Evolutionary conservation across 37 sponge, comb jelly and placozoan genomes (phyloP).

Genomic region (Petrosia ficiformis): DNA sequence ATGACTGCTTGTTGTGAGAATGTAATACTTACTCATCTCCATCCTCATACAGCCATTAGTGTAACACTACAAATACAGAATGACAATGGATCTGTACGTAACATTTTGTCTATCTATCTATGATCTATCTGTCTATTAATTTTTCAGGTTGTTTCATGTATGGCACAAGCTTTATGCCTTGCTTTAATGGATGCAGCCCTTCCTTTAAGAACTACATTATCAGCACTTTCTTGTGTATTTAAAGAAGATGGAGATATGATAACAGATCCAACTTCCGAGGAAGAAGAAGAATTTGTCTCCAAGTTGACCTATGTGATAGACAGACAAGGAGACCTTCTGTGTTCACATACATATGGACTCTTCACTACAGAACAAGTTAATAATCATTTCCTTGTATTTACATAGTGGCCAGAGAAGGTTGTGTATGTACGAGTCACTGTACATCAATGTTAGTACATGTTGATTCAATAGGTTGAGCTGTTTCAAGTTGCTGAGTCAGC

Average conservation of each 20-base stretch:
- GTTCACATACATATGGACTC: conserved; percentile 40
- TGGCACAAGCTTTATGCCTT: conserved; percentile 68
- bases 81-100: conserved; percentile 64
- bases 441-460: no score
- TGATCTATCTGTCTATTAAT: neutral
- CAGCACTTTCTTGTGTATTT: conserved; percentile 56
- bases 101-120: neutral
- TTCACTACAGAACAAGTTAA: conserved; percentile 48
- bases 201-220: conserved; percentile 64
- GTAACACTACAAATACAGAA: conserved; percentile 69
- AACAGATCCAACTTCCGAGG: conserved; percentile 52
- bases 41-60: conserved; percentile 82
- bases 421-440: no score
- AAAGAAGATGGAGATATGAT: conserved; percentile 29
- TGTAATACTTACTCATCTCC: conserved; percentile 24
- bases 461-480: no score
- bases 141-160: conserved; percentile 49
- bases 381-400: neutral
- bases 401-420: neutral
- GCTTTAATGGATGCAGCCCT: conserved; percentile 80
- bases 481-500: no score
- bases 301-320: neutral
- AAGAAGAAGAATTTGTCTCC: conserved; percentile 27
- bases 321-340: conserved; percentile 17
- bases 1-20: conserved; percentile 50